phyloP scores from a whole-genome alignment of 2,888 invertebrate genomes.

The Aporophyla nigra region DNA sequence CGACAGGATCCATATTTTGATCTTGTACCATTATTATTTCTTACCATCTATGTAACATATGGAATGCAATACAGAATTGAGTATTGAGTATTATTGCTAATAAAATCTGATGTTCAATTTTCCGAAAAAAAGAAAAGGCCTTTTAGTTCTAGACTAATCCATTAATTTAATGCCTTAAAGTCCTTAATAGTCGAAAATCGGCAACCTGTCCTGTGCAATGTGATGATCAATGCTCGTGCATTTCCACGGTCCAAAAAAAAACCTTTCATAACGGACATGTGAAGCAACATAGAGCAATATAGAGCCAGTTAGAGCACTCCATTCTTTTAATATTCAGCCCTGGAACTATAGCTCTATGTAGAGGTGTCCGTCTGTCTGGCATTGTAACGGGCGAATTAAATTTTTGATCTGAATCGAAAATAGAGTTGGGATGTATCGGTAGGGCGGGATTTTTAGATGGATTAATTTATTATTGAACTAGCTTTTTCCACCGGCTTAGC shows the following conservation, averaged over 20 bases:
- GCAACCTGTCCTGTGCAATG: no score
- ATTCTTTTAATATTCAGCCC: conserved; percentile 66
- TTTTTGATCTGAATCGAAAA: conserved; percentile 54
- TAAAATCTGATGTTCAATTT: not conserved
- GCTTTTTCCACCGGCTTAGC: no score
- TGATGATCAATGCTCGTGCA: not conserved
- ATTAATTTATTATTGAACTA: not conserved
- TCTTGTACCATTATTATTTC: no score
- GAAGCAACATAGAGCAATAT: conserved; percentile 5
- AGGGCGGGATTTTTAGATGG: not conserved
- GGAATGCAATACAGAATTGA: no score
- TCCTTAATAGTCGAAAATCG: no score
- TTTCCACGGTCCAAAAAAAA: not conserved
- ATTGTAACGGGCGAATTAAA: conserved; percentile 35
- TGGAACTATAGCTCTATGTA: conserved; percentile 19
- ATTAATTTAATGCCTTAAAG: no score
- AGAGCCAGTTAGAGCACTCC: conserved; percentile 49
- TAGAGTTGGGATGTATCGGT: conserved; percentile 14
- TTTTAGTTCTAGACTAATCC: no score
- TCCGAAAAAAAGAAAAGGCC: not conserved
- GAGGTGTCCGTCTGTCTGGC: conserved; percentile 51
- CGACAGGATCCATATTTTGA: no score
- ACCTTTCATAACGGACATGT: conserved; percentile 23
- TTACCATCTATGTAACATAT: no score
- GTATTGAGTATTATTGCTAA: no score